Conservation (phyloP, 2,113 vertebrate species). For the Procavia capensis region DNA sequence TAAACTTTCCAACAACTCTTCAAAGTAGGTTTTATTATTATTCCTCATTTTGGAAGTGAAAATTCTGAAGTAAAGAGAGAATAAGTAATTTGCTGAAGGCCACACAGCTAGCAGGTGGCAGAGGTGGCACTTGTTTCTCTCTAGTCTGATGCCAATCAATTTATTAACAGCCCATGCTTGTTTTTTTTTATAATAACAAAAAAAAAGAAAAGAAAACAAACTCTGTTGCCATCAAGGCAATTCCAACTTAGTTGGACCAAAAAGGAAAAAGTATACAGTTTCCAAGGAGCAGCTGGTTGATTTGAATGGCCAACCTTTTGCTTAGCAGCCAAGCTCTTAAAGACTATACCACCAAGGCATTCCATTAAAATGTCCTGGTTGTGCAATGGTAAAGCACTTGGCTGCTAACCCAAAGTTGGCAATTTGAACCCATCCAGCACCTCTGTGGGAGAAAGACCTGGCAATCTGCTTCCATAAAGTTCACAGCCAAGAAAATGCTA, state of each 20-base stretch:
- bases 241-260: no score
- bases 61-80: not conserved
- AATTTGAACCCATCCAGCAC: not conserved
- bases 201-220: no score
- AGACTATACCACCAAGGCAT: no score
- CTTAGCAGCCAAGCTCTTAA: no score
- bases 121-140: not conserved
- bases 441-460: not conserved
- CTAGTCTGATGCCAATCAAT: not conserved
- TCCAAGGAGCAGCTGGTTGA: no score
- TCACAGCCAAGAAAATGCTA: not conserved
- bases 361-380: not conserved
- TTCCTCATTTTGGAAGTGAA: not conserved
- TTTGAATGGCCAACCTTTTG: no score
- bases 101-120: not conserved
- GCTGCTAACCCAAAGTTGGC: no score
- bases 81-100: not conserved
- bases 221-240: no score
- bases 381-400: no score
- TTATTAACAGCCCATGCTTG: accelerated
- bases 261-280: no score
- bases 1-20: not conserved
- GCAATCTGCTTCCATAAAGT: not conserved
- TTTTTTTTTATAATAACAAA: not conserved
- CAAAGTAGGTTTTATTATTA: not conserved